Percentiles rank a stretch among this genome's conserved stretches.
Evolutionary conservation across 2,888 invertebrate genomes (phyloP).

Genomic region (Acleris cristana): DNA sequence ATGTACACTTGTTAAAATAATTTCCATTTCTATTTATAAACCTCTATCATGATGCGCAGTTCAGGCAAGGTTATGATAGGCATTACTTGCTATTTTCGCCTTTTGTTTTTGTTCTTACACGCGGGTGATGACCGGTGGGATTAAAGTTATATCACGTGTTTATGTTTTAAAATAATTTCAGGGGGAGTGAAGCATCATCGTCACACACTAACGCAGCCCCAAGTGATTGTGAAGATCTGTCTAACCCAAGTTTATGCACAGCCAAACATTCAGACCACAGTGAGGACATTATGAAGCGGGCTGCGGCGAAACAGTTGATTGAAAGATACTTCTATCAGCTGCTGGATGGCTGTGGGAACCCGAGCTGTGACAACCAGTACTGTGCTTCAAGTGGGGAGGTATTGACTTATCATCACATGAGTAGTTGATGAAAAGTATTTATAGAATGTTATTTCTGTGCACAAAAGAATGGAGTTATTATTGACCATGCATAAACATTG

Average conservation of each 20-base stretch:
- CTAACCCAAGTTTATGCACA: slow-evolving; percentile 67
- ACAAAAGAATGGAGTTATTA: slow-evolving; percentile 19
- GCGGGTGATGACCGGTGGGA: slow-evolving; percentile 41
- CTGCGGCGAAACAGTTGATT: slow-evolving; percentile 92
- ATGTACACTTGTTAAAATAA: slow-evolving; percentile 27
- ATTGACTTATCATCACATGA: slow-evolving; percentile 45
- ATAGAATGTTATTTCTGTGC: slow-evolving; percentile 24
- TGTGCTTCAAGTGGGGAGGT: slow-evolving; percentile 96
- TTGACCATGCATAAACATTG: no score
- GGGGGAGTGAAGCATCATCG: slow-evolving; percentile 83
- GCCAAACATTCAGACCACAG: slow-evolving; percentile 59
- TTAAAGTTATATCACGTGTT: slow-evolving; percentile 39
- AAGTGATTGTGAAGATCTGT: slow-evolving; percentile 59
- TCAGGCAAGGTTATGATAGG: slow-evolving; percentile 62
- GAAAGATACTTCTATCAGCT: slow-evolving; percentile 97
- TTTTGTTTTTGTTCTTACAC: slow-evolving; percentile 64
- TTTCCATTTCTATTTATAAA: slow-evolving; percentile 35
- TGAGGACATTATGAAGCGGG: slow-evolving; percentile 88
- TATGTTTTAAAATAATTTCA: slow-evolving; percentile 47
- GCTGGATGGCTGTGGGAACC: slow-evolving; percentile 95
- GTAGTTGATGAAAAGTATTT: slow-evolving; percentile 6
- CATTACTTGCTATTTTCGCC: slow-evolving; percentile 79
- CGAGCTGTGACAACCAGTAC: slow-evolving; percentile 92
- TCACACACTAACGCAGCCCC: slow-evolving; percentile 72
- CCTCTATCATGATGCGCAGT: slow-evolving; percentile 50